These are phyloP conservation scores for Anthrax anthrax DNA, from an alignment of 2,888 invertebrate genomes.

Conservation along the genomic window DNA sequence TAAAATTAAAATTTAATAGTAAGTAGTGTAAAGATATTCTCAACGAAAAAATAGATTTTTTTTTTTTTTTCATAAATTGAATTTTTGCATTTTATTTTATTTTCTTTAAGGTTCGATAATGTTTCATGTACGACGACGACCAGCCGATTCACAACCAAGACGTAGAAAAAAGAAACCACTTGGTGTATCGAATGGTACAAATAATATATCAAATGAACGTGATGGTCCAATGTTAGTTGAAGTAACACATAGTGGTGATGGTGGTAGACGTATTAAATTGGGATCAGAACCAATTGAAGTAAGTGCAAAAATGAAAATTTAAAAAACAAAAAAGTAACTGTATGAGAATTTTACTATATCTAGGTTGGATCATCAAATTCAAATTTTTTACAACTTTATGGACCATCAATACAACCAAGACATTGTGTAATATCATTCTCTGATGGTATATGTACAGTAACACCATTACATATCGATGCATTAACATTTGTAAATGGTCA, in stretches of 20 bases:
- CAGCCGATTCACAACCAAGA: conserved; percentile 78
- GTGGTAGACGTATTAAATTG: conserved; percentile 47
- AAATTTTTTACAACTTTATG: conserved; percentile 63
- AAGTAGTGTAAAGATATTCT: too few relatives aligned
- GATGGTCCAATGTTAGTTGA: conserved; percentile 54
- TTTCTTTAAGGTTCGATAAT: conserved; percentile 70
- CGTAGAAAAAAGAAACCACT: conserved; percentile 71
- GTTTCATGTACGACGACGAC: conserved; percentile 90
- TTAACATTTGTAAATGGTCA: conserved; percentile 91
- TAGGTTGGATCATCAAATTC: conserved; percentile 67
- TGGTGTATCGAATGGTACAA: conserved; percentile 37
- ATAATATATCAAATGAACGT: conserved; percentile 41
- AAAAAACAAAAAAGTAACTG: neutral
- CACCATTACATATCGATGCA: conserved; percentile 85
- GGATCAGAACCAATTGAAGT: conserved; percentile 53
- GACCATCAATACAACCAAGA: conserved; percentile 82
- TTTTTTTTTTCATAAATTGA: too few relatives aligned
- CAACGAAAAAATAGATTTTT: too few relatives aligned
- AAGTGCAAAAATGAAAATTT: conserved; percentile 8
- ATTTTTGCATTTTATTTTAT: neutral
- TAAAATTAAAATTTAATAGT: too few relatives aligned
- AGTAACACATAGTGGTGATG: conserved; percentile 41
- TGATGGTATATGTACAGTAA: conserved; percentile 84
- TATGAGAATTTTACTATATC: conserved; percentile 1
- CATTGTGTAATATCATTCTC: conserved; percentile 91